These are phyloP conservation scores for Crocallis elinguaria DNA, from an alignment of 2,888 invertebrate genomes.

Conservation along the genomic window DNA sequence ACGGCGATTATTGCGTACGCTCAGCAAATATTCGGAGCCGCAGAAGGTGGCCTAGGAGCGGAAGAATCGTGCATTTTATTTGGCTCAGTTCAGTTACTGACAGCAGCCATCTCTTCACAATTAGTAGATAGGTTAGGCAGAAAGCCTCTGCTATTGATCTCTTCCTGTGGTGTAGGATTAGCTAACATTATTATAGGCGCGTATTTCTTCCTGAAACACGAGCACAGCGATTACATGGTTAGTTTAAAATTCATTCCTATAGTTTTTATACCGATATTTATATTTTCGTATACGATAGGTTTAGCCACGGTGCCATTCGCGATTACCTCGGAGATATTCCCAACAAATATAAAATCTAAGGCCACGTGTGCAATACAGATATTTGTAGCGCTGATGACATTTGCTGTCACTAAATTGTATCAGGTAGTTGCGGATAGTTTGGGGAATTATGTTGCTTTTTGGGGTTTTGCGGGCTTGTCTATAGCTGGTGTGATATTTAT, in stretches of 20 bases:
- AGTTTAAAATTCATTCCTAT: slow-evolving; percentile 84
- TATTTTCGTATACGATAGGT: slow-evolving; percentile 86
- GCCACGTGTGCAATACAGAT: slow-evolving; percentile 87
- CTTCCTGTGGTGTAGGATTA: slow-evolving; percentile 82
- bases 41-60: slow-evolving; percentile 75
- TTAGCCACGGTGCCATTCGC: slow-evolving; percentile 87
- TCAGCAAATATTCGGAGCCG: slow-evolving; percentile 86
- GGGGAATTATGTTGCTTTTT: slow-evolving; percentile 82
- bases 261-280: slow-evolving; percentile 84
- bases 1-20: slow-evolving; percentile 85
- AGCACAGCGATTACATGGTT: slow-evolving; percentile 71
- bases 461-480: slow-evolving; percentile 81
- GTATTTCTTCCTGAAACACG: slow-evolving; percentile 83
- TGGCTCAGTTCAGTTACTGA: slow-evolving; percentile 81
- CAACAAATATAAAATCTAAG: slow-evolving; percentile 86
- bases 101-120: slow-evolving; percentile 83
- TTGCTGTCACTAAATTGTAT: slow-evolving; percentile 85
- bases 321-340: slow-evolving; percentile 87
- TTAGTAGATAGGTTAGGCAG: slow-evolving; percentile 86
- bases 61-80: slow-evolving; percentile 81
- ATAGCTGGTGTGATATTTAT: slow-evolving; percentile 82
- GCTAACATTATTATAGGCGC: slow-evolving; percentile 82
- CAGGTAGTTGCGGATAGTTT: slow-evolving; percentile 81
- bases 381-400: slow-evolving; percentile 84
- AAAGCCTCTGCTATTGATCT: slow-evolving; percentile 84